Evolutionary conservation across 2,113 vertebrate species (phyloP).

Genomic region (Oxyura jamaicensis): DNA sequence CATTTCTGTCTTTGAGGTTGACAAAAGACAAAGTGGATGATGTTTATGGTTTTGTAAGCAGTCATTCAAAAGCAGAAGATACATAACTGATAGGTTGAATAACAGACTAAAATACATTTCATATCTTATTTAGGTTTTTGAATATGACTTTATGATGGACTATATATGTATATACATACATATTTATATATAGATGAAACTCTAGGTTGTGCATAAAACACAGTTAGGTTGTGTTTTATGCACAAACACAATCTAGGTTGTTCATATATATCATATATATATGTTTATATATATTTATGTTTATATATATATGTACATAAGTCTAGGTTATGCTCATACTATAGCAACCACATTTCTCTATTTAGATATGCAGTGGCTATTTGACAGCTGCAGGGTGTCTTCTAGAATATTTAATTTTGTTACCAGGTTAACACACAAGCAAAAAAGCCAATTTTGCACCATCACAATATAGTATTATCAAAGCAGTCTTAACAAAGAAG

Average conservation of each 20-base stretch:
- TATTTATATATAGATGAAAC: no score
- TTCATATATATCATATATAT: no score
- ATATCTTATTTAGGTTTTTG: not conserved
- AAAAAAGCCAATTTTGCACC: not conserved
- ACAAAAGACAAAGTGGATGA: not conserved
- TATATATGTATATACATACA: not conserved
- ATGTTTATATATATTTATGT: no score
- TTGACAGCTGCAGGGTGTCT: not conserved
- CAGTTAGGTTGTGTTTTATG: no score
- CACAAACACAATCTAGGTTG: no score
- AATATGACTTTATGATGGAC: not conserved
- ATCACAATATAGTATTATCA: not conserved
- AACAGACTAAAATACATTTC: not conserved
- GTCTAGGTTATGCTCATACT: not conserved
- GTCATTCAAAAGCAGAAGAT: not conserved
- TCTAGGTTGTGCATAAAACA: no score
- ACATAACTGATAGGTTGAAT: not conserved
- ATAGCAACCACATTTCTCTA: not conserved
- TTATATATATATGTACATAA: not conserved
- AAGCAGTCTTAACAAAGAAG: not conserved
- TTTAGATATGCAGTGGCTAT: not conserved
- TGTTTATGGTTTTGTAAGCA: not conserved
- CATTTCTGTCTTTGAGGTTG: not conserved
- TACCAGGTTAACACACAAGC: not conserved
- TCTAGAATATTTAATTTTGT: not conserved